phyloP scores from a whole-genome alignment of 1,140 invertebrate species.

The Zaprionus taronus region DNA sequence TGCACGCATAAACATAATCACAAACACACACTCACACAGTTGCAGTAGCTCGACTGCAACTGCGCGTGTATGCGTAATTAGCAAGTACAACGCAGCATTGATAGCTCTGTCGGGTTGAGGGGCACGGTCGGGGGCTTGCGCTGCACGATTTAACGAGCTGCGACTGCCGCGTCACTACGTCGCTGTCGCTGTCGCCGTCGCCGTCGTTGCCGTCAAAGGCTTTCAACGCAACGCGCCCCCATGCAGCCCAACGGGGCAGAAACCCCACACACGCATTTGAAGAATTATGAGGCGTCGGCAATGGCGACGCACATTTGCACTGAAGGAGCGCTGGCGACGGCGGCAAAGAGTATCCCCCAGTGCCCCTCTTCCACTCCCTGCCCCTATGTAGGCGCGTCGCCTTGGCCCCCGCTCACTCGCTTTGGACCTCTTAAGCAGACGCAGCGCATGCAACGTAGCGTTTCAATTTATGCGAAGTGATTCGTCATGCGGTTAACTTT shows the following conservation, averaged over 20 bases:
- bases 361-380: not conserved
- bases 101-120: slow-evolving; percentile 50
- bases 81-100: slow-evolving; percentile 71
- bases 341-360: not conserved
- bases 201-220: slow-evolving; percentile 48
- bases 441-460: slow-evolving; percentile 75
- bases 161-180: slow-evolving; percentile 44
- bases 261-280: slow-evolving; percentile 72
- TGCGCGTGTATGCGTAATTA: slow-evolving; percentile 69
- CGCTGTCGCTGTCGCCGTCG: slow-evolving; percentile 14
- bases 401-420: slow-evolving; percentile 10
- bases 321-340: slow-evolving; percentile 55
- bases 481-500: slow-evolving; percentile 83
- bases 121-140: slow-evolving; percentile 11
- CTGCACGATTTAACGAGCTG: slow-evolving; percentile 75
- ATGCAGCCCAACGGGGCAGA: slow-evolving; percentile 37
- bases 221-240: slow-evolving; percentile 51
- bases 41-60: not conserved
- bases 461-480: slow-evolving; percentile 83
- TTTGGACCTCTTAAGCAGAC: slow-evolving; percentile 56
- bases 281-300: slow-evolving; percentile 76
- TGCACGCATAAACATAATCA: slow-evolving; percentile 38
- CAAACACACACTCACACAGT: slow-evolving; percentile 16
- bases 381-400: not conserved
- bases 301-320: slow-evolving; percentile 74